A percentile compares a stretch with the other conserved stretches of the same genome.
These are phyloP conservation scores for Euglossa dilemma DNA, from an alignment of 1,140 invertebrate genomes.

Conservation along the genomic window DNA sequence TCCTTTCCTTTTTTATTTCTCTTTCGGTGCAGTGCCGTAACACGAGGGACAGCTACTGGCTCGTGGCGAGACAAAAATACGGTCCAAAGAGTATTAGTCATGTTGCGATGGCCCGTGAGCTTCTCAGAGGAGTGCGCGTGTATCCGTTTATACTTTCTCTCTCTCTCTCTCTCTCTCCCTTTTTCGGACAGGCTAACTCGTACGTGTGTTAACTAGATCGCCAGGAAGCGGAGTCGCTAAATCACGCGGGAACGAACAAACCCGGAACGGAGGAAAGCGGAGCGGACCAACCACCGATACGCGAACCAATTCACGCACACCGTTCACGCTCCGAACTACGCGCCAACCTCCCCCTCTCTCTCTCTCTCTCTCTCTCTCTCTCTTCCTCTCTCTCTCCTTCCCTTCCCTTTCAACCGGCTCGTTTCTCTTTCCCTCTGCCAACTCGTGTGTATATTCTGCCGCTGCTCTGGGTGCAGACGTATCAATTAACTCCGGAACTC, in stretches of 20 bases:
- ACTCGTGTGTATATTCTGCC: slow-evolving; percentile 41
- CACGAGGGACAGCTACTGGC: slow-evolving; percentile 70
- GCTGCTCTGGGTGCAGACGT: slow-evolving; percentile 65
- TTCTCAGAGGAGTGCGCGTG: slow-evolving; percentile 22
- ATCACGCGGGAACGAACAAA: slow-evolving; percentile 70
- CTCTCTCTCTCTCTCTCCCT: slow-evolving; percentile 21
- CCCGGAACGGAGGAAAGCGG: slow-evolving; percentile 30
- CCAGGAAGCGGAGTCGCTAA: slow-evolving; percentile 74
- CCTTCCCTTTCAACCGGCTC: background rate
- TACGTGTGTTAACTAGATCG: slow-evolving; percentile 76
- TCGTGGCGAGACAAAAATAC: slow-evolving; percentile 76
- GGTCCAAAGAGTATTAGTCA: slow-evolving; percentile 72
- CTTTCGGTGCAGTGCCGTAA: slow-evolving; percentile 62
- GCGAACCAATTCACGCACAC: slow-evolving; percentile 28
- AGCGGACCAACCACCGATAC: background rate
- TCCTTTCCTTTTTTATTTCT: background rate
- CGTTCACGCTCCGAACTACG: background rate
- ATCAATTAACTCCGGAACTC: slow-evolving; percentile 77
- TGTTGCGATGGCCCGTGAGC: slow-evolving; percentile 63
- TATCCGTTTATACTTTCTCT: slow-evolving; percentile 35
- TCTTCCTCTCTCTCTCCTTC: too few species aligned
- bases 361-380: background rate
- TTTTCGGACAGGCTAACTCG: slow-evolving; percentile 35
- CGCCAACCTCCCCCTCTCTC: slow-evolving; percentile 17
- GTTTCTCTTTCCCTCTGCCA: slow-evolving; percentile 31